Base-by-base conservation (phyloP, 2,888 invertebrate genomes). In the Teleogryllus oceanicus region DNA sequence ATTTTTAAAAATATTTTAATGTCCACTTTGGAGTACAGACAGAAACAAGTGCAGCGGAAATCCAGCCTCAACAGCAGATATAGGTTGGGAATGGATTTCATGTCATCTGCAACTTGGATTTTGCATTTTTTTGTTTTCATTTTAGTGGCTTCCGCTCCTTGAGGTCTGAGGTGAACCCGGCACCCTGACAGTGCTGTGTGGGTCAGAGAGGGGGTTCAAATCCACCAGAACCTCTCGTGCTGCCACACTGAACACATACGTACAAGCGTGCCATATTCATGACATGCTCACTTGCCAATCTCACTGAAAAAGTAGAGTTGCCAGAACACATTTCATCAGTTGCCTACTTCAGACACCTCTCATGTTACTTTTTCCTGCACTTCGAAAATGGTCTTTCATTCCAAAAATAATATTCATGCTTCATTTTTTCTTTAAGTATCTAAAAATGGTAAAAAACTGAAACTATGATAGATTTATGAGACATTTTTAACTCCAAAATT, bases 1-100 rank as follows among this genome's bases (percentile, higher is more conserved):
- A 62, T 18, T 62, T 62, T 62, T 62, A 62, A 62, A 62, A 62
- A 49, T n/a, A 24, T 50, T 76, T 79, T 79, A 76, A 79, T 49
- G 76, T 77, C 62, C 77, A 62, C 37, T 11, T 20, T 16, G 74
- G 77, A 77, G 77, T 62, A 76, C 37, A 62, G 76, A 49, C 49
- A 78, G 49, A 37, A 21, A 18, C 49, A 78, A 37, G 49, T 78
- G 80, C 80, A 78, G 80, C n/a, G 78, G 50, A 80, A 80, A 78
- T 74, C 50, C 13, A 50, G 50, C 80, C 74, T 75, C 80, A 78
- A 80, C 80, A 78, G 74, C 18, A 74, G 18, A 51, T 11, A 11
- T 37, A 49, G 77, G 78, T 78, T 49, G 80, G 78, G 77, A 62
- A 50, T 21, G 21, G 74, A 24, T 80, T 80, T 77, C 80, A 74